phyloP scores from a whole-genome alignment of 2,113 vertebrate genomes.

The Sus scrofa region T2T-Sscrofa CM000819.6:32146001-32146500 shows the following conservation, averaged over 20 bases:
- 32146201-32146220: too few species aligned
- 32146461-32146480: neutral
- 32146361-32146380: too few species aligned
- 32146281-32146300: too few species aligned
- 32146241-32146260: too few species aligned
- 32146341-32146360: too few species aligned
- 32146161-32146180: too few species aligned
- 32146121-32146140: neutral
- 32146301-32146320: too few species aligned
- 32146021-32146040: slow-evolving; percentile 24
- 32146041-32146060: slow-evolving; percentile 8
- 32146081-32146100: neutral
- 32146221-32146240: too few species aligned
- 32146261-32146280: too few species aligned
- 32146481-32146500: neutral
- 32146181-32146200: too few species aligned
- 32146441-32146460: slow-evolving; percentile 17
- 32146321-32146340: too few species aligned
- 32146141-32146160: neutral
- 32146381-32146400: neutral
- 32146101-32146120: slow-evolving; percentile 34
- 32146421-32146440: neutral
- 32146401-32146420: slow-evolving; percentile 3
- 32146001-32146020: neutral
- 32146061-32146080: neutral